Conservation (phyloP, 2,888 invertebrate species). For the Rhogogaster chlorosoma region DNA sequence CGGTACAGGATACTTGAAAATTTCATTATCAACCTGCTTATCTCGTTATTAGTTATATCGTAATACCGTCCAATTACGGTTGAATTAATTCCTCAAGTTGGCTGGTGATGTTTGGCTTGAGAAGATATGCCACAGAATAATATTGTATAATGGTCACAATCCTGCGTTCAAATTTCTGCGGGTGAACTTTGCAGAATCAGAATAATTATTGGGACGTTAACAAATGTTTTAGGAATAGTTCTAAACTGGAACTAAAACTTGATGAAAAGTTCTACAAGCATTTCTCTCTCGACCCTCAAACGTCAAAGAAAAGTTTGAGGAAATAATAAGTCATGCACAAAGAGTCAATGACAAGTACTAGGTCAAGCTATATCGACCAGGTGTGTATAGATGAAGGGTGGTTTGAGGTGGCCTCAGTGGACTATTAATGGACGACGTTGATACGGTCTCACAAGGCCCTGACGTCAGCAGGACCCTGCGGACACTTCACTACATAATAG, state of each 20-base stretch:
- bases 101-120: neutral
- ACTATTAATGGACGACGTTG: slow-evolving; percentile 31
- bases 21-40: neutral
- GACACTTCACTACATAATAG: neutral
- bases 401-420: slow-evolving; percentile 29
- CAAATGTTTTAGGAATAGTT: neutral
- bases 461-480: slow-evolving; percentile 46
- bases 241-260: neutral
- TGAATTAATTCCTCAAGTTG: neutral
- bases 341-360: slow-evolving; percentile 60
- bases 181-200: neutral
- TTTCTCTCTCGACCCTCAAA: neutral
- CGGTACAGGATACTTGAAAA: neutral
- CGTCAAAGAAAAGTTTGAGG: neutral
- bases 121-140: neutral
- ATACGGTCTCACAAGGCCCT: slow-evolving; percentile 34
- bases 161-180: neutral
- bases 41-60: neutral
- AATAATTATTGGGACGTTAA: neutral
- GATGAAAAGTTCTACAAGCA: neutral
- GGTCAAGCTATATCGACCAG: slow-evolving; percentile 71
- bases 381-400: slow-evolving; percentile 35
- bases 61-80: neutral
- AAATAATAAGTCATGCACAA: slow-evolving; percentile 26
- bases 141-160: neutral